These are phyloP conservation scores for Ageneiosus marmoratus DNA, from an alignment of 2,113 vertebrate species.

Conservation along the genomic window DNA sequence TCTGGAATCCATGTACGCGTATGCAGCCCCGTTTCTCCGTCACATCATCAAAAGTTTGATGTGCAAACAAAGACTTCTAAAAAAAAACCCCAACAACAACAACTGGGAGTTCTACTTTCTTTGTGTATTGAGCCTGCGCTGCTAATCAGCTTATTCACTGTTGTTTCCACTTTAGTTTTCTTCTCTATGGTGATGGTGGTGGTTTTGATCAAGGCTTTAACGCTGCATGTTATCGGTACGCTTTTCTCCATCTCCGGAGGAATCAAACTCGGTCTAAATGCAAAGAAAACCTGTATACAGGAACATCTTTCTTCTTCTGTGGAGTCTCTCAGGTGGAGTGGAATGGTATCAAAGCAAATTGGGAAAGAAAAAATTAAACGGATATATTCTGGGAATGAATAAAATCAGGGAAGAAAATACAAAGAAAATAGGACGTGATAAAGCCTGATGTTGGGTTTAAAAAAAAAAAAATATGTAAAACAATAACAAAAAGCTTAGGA, in stretches of 20 bases:
- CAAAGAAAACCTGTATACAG: slow-evolving; percentile 32
- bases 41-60: slow-evolving; percentile 40
- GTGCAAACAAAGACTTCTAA: slow-evolving; percentile 29
- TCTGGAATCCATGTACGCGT: slow-evolving; percentile 26
- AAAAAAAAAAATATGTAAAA: slow-evolving; percentile 13
- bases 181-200: slow-evolving; percentile 24
- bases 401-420: slow-evolving; percentile 57
- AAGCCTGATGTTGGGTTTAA: too few relatives aligned
- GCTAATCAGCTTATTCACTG: slow-evolving; percentile 45
- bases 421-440: slow-evolving; percentile 57
- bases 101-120: slow-evolving; percentile 16
- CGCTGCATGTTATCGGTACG: slow-evolving; percentile 26
- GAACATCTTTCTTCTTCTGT: slow-evolving; percentile 43
- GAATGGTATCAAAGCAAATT: slow-evolving; percentile 68
- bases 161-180: slow-evolving; percentile 32
- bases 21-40: slow-evolving; percentile 25
- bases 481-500: background rate
- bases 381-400: slow-evolving; percentile 53
- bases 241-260: slow-evolving; percentile 45
- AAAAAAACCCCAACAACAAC: background rate
- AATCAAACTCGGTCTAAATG: slow-evolving; percentile 45
- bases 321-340: slow-evolving; percentile 63
- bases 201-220: slow-evolving; percentile 48
- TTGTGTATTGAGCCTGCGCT: background rate
- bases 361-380: slow-evolving; percentile 52